Evolutionary conservation across 2,113 vertebrate species (phyloP), one percentile per base, ranked within the genome.

Genomic region (Calidris pygmaea): DNA sequence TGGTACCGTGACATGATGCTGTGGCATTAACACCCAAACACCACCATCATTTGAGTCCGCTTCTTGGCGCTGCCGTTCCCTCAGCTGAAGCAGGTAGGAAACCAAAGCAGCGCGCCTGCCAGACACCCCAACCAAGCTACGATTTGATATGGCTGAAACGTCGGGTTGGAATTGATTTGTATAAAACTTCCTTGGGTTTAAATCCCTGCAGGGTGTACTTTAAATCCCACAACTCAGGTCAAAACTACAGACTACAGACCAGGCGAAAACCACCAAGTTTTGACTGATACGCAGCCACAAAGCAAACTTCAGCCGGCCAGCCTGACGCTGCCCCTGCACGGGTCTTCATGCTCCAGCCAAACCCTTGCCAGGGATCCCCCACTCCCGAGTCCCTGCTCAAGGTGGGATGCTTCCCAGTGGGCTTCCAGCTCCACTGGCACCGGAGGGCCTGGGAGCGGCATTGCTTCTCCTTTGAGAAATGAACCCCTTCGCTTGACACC

Each of bases 331-430:
- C 6, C 26, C 34, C 73, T 2, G n/a, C 3, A 1, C 21, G 2
- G 48, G n/a, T 13, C 12, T 7, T 11, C 21, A 1, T 0, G 32
- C 35, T n/a, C 41, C 23, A 5, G 52, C 1, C 2, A 12, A 73
- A 5, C 20, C 15, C 24, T 16, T 1, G 3, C 4, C 47, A 0
- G 5, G 75, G 6, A 18, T 11, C 17, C 6, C 35, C 0, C 41
- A 13, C 8, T 1, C 1, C 4, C 10, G 1, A 6, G 3, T 43
- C 32, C 11, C 1, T 4, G 24, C n/a, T 14, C 39, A 4, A 11
- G 27, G 48, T 0, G 14, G 1, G 65, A 27, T 19, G 60, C 22
- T 59, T 37, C 13, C 37, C 12, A 0, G 27, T 2, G 56, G 30
- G 35, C 45, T 83, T 14, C 35, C 66, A 47, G 62, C 52, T 78